Percentiles rank a stretch among this genome's conserved stretches.
These are phyloP conservation scores for Propithecus deckenii DNA, from an alignment of 2,797 vertebrate genomes.

Conservation along the genomic window DNA sequence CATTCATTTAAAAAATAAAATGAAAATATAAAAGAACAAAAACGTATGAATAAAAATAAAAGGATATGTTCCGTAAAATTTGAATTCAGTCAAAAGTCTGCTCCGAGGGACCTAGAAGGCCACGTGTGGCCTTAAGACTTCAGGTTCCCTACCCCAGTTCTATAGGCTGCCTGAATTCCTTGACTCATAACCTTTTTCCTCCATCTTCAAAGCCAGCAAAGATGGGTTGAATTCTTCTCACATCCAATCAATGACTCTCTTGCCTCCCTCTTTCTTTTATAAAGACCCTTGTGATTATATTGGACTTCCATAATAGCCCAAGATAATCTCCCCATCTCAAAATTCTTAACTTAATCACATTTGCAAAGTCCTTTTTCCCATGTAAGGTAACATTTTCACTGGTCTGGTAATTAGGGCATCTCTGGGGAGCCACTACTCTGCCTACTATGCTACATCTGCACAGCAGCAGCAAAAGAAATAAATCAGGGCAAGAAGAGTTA, in stretches of 20 bases:
- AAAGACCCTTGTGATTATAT: background rate
- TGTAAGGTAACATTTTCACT: background rate
- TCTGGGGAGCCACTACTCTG: background rate
- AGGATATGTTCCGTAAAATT: background rate
- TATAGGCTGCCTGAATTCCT: background rate
- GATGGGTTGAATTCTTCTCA: background rate
- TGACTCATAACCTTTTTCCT: background rate
- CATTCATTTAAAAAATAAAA: background rate
- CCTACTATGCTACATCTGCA: background rate
- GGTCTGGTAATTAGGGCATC: background rate
- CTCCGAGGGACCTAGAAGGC: too few relatives aligned
- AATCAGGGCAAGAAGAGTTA: too few relatives aligned
- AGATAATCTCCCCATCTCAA: background rate
- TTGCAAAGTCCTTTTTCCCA: background rate
- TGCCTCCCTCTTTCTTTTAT: background rate
- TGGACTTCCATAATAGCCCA: background rate
- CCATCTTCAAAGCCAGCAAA: slow-evolving; percentile 8
- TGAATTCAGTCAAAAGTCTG: background rate
- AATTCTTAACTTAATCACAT: background rate
- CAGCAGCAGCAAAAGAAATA: background rate
- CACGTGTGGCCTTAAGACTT: background rate
- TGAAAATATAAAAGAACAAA: background rate
- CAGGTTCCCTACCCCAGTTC: background rate
- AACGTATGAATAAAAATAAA: background rate
- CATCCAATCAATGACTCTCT: background rate